A percentile compares a stretch with the other conserved stretches of the same genome.
Conservation (phyloP, 2,113 vertebrate species). For the Petrocephalus microphthalmus region DNA sequence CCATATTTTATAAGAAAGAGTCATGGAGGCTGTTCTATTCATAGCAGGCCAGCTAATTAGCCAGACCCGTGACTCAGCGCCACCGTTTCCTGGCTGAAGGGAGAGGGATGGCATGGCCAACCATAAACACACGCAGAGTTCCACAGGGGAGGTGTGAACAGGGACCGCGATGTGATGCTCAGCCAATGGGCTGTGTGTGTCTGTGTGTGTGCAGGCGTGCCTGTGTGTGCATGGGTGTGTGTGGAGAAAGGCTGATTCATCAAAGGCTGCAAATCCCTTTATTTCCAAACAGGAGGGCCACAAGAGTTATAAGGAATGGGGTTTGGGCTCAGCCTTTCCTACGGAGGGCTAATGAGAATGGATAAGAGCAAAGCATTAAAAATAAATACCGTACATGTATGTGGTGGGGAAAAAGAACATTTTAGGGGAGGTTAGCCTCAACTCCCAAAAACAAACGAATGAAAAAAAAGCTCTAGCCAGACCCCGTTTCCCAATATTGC, state of each 20-base stretch:
- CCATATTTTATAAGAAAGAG: neutral
- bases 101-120: neutral
- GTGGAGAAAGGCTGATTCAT: neutral
- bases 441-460: no score
- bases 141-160: neutral
- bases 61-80: neutral
- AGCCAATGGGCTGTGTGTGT: neutral
- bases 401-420: neutral
- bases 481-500: neutral
- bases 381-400: neutral
- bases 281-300: neutral
- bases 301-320: neutral
- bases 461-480: no score
- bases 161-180: neutral
- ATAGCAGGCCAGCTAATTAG: conserved; percentile 4
- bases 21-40: conserved; percentile 4
- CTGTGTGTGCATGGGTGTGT: neutral
- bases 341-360: neutral
- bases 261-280: neutral
- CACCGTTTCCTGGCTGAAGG: neutral
- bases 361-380: neutral
- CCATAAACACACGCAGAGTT: neutral
- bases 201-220: neutral
- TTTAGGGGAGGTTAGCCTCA: neutral
- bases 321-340: no score